Base-by-base conservation (phyloP, 2,113 vertebrate species). In the Otolemur garnettii region DNA sequence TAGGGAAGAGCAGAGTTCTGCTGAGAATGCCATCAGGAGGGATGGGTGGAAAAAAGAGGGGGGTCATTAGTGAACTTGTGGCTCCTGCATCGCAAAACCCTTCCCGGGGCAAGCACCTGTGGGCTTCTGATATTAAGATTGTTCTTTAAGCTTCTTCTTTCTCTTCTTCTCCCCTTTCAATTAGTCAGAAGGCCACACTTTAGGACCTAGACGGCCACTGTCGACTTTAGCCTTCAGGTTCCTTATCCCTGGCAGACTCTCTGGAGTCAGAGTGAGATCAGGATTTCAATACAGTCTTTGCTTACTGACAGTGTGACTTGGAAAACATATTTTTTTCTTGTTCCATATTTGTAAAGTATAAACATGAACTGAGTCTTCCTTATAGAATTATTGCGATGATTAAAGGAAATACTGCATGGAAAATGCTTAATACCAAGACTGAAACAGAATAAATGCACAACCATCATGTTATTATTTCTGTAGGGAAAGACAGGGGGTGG, bases 21-120 rank as follows among this genome's bases (percentile, higher is more conserved):
- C 1, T 9, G 14, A 30, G 53, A 22, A 24, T 2, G 21, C 2
- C 4, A 7, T 9, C 21, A 50, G 33, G 30, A 1, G 0, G 18
- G 10, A 11, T 1, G 4, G 4, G 53, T 22, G 3, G 13, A 18
- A 33, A 53, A 84, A 57, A 21, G 26, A 21, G 9, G 8, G 22
- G 14, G 17, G 11, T 30, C 8, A 0, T 53, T 26, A 50, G 17
- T 9, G 30, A 74, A 30, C 7, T 17, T 17, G 0, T 55, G 64
- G 10, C 74, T 12, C 0, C 50, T 22, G 14, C 7, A 3, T 71
- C 28, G 30, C 35, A 59, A 33, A 57, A 22, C 6, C 30, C 7
- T 50, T 30, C 35, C 13, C 2, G 5, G 14, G 1, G 8, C 8
- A 50, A 10, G 45, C 1, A 50, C 45, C 45, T 50, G 45, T 50